These are phyloP conservation scores for Tetramorium alpestre DNA, from an alignment of 1,140 invertebrate species.

Conservation along the genomic window DNA sequence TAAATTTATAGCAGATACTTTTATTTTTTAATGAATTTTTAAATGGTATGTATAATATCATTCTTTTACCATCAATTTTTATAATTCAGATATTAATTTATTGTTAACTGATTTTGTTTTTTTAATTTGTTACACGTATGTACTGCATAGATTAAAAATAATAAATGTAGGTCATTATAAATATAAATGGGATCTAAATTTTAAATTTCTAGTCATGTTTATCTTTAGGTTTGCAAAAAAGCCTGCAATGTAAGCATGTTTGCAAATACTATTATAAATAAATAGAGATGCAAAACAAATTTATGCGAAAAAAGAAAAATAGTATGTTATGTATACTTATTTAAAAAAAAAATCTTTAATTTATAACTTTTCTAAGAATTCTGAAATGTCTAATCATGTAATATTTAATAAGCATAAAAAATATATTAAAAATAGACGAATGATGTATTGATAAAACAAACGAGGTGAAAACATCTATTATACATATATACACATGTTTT, in stretches of 20 bases:
- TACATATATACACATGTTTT: background rate
- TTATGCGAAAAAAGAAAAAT: background rate
- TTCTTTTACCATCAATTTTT: background rate
- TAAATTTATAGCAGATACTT: background rate
- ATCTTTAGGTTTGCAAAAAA: background rate
- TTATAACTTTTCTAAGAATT: background rate
- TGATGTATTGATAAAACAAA: background rate
- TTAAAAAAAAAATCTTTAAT: background rate
- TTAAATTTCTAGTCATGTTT: background rate
- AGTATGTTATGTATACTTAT: background rate
- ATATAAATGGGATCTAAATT: background rate
- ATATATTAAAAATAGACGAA: background rate
- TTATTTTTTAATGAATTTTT: background rate
- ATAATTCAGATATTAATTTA: background rate
- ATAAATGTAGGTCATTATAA: background rate
- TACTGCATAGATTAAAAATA: background rate
- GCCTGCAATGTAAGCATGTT: background rate
- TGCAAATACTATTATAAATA: background rate
- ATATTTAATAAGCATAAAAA: background rate
- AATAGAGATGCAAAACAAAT: background rate
- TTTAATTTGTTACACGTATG: background rate
- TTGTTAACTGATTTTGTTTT: background rate
- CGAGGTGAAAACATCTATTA: background rate
- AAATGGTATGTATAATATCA: background rate
- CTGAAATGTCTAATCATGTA: background rate